Evolutionary conservation across 2,888 invertebrate species (phyloP).

Genomic region (Ferdinandea cuprea): DNA sequence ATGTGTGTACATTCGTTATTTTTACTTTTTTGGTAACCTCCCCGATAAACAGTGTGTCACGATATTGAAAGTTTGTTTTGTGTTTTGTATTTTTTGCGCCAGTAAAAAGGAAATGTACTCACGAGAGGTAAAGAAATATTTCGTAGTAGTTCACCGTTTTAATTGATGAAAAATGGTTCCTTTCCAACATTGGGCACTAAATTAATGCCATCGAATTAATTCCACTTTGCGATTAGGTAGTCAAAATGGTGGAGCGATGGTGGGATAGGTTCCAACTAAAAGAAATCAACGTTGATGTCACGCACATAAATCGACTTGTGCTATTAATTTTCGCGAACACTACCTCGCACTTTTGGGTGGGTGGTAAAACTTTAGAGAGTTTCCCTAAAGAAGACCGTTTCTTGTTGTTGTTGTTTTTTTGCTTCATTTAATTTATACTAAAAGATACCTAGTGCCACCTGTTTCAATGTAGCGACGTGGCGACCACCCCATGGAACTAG

Average conservation of each 20-base stretch:
- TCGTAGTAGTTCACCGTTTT: constrained; percentile 57
- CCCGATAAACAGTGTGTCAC: constrained; percentile 55
- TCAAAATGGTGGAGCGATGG: constrained; percentile 18
- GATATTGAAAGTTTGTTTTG: constrained; percentile 62
- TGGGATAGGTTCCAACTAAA: constrained; percentile 37
- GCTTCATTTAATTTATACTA: constrained; percentile 40
- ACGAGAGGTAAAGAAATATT: constrained; percentile 19
- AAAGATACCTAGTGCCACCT: constrained; percentile 66
- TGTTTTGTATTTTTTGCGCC: constrained; percentile 2
- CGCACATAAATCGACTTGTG: constrained; percentile 76
- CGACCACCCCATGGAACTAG: neutral
- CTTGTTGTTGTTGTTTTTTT: constrained; percentile 14
- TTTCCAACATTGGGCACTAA: constrained; percentile 59
- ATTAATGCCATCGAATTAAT: constrained; percentile 73
- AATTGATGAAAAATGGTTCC: constrained; percentile 74
- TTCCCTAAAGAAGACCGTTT: neutral
- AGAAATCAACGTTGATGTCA: constrained; percentile 73
- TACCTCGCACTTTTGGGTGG: constrained; percentile 28
- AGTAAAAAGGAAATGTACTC: constrained; percentile 45
- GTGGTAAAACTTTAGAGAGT: neutral
- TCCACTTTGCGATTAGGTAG: constrained; percentile 55
- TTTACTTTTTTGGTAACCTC: constrained; percentile 39
- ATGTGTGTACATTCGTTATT: constrained; percentile 4
- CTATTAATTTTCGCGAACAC: constrained; percentile 75
- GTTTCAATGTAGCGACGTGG: constrained; percentile 49